These are phyloP conservation scores for Motacilla tschutschensis DNA, from an alignment of 2,113 vertebrate genomes.

Conservation along the genomic window DNA sequence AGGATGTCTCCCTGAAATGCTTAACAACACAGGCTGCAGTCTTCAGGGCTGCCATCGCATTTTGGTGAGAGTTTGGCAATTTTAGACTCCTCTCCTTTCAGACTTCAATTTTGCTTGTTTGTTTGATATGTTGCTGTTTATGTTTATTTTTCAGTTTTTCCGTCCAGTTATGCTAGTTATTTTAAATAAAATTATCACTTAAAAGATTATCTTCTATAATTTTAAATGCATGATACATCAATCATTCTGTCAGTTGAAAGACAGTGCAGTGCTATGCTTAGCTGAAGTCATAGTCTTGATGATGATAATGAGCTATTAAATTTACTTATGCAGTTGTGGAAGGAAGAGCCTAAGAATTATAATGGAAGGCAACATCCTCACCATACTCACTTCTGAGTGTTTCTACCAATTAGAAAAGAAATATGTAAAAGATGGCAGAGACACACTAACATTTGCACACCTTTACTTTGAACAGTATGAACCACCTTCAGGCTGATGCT, in stretches of 20 bases:
- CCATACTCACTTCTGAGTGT: neutral
- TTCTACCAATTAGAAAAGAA: constrained; percentile 11
- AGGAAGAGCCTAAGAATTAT: neutral
- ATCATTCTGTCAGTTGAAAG: constrained; percentile 24
- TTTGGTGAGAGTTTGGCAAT: neutral
- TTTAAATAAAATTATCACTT: constrained; percentile 4
- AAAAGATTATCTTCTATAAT: constrained; percentile 23
- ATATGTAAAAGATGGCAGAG: neutral
- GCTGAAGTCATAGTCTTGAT: neutral
- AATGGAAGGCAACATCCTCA: neutral
- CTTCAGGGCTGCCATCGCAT: neutral
- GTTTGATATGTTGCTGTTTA: neutral
- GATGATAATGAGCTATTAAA: constrained; percentile 13
- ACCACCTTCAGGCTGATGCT: neutral
- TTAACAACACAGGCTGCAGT: neutral
- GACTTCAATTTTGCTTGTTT: neutral
- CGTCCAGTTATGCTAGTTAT: neutral
- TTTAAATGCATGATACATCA: neutral
- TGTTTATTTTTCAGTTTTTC: neutral
- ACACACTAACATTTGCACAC: neutral
- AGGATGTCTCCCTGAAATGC: neutral
- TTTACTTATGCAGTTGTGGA: neutral
- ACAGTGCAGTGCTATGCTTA: neutral
- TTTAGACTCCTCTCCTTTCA: neutral
- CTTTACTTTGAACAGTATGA: neutral